phyloP scores from a whole-genome alignment of 1,140 invertebrate species.

The Drosophila ercepeae region DNA sequence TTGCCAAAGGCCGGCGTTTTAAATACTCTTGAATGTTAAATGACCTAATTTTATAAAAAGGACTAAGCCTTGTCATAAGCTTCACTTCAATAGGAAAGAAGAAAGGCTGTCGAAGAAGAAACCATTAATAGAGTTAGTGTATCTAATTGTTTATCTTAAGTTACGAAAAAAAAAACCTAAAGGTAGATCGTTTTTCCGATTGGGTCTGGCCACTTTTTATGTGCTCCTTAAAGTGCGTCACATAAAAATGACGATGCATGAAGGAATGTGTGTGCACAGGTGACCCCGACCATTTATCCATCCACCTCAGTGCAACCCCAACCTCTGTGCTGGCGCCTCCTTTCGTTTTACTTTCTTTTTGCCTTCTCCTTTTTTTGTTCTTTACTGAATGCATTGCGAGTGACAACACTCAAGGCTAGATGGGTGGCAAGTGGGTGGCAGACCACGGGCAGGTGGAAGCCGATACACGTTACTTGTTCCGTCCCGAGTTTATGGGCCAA shows the following conservation, averaged over 20 bases:
- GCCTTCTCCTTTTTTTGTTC: not conserved
- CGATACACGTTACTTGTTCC: conserved; percentile 21
- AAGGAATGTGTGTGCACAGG: conserved; percentile 50
- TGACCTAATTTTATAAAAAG: too few species aligned
- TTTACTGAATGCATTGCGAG: conserved; percentile 61
- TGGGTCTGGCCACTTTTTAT: conserved; percentile 74
- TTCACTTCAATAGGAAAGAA: too few species aligned
- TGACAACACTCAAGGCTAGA: conserved; percentile 55
- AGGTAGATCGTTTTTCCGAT: conserved; percentile 45
- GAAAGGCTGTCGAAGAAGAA: too few species aligned
- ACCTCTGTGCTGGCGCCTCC: not conserved
- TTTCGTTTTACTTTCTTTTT: not conserved
- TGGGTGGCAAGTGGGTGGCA: conserved; percentile 29
- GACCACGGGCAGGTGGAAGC: conserved; percentile 2
- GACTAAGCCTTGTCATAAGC: too few species aligned
- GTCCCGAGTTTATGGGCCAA: conserved; percentile 58
- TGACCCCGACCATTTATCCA: conserved; percentile 35
- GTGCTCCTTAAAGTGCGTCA: conserved; percentile 68
- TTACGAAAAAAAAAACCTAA: not conserved
- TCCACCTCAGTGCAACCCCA: conserved; percentile 19
- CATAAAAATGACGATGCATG: conserved; percentile 64
- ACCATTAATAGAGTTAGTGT: too few species aligned
- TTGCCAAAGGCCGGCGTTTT: not conserved
- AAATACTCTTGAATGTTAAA: not conserved
- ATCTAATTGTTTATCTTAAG: not conserved